phyloP scores from a whole-genome alignment of 1,140 invertebrate species.

The Sesamia nonagrioides region DNA sequence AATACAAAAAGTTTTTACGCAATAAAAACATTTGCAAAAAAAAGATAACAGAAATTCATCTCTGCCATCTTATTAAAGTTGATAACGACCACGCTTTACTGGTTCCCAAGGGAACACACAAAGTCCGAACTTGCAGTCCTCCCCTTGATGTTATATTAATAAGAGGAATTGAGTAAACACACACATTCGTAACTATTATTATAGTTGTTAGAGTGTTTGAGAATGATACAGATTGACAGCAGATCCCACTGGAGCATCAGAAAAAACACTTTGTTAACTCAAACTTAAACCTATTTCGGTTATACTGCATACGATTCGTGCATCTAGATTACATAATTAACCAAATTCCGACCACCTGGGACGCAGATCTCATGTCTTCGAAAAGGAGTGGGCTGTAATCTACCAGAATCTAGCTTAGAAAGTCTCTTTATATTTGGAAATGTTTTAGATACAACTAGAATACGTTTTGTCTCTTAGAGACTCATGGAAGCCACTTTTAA shows the following conservation, averaged over 20 bases:
- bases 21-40: neutral
- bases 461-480: no score
- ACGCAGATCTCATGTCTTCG: no score
- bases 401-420: no score
- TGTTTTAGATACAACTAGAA: no score
- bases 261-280: neutral
- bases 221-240: constrained; percentile 6
- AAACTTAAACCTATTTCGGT: neutral
- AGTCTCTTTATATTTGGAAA: no score
- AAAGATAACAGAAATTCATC: neutral
- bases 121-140: constrained; percentile 10
- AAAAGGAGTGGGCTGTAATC: no score
- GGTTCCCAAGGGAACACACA: constrained; percentile 8
- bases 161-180: constrained; percentile 19
- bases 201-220: neutral
- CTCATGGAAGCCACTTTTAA: no score
- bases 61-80: constrained; percentile 19
- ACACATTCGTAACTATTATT: neutral
- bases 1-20: neutral
- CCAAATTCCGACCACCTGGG: no score
- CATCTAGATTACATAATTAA: no score
- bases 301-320: no score
- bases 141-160: constrained; percentile 33
- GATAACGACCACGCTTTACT: constrained; percentile 10
- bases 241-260: neutral